These are phyloP conservation scores for Nycteola revayana DNA, from an alignment of 2,888 invertebrate species.

Conservation along the genomic window DNA sequence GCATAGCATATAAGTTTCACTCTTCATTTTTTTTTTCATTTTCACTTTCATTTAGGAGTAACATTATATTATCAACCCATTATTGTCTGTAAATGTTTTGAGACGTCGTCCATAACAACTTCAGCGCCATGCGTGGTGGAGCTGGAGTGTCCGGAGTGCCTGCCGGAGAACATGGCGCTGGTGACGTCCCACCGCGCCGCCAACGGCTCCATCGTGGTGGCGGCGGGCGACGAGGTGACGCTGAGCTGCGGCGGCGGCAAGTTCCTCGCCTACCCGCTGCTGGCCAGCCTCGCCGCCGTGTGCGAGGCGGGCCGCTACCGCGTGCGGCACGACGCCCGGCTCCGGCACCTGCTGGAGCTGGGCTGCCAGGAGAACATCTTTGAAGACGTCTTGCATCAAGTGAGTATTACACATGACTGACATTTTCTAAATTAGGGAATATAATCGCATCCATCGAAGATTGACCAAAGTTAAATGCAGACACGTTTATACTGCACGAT, in stretches of 20 bases:
- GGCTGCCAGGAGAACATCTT: constrained; percentile 71
- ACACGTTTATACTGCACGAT: background rate
- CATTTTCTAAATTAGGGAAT: too few relatives aligned
- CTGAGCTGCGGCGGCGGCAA: constrained; percentile 60
- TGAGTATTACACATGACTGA: constrained; percentile 19
- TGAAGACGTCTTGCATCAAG: constrained; percentile 68
- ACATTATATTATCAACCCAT: too few relatives aligned
- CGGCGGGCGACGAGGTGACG: constrained; percentile 48
- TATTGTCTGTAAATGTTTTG: too few relatives aligned
- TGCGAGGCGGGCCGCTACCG: constrained; percentile 61
- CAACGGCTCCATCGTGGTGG: constrained; percentile 38
- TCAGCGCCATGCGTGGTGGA: constrained; percentile 61
- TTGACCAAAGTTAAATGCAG: background rate
- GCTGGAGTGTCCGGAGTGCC: constrained; percentile 64
- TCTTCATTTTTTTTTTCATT: too few relatives aligned
- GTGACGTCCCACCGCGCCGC: constrained; percentile 58
- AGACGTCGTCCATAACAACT: too few relatives aligned
- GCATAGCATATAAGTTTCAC: too few relatives aligned
- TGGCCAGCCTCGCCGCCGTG: constrained; percentile 32
- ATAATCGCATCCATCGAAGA: too few relatives aligned
- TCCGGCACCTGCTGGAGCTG: constrained; percentile 60
- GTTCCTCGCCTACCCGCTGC: constrained; percentile 59
- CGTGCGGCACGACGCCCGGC: constrained; percentile 39
- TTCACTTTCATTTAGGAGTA: too few relatives aligned
- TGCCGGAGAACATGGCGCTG: constrained; percentile 72